Base-by-base conservation (phyloP, 1,140 invertebrate species). In the Drosophila arizonae region DNA sequence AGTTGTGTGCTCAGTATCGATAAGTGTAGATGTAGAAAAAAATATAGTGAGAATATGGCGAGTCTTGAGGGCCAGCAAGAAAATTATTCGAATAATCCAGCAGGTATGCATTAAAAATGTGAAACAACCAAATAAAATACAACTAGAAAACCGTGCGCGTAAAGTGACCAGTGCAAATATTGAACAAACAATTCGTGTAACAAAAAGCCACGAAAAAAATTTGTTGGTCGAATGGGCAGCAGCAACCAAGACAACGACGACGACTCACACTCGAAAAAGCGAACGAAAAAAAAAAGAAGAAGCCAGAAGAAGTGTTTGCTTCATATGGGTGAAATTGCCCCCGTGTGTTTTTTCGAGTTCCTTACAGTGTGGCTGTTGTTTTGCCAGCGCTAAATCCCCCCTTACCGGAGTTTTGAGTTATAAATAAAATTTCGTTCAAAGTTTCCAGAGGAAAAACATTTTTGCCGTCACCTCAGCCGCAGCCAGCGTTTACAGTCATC, bases 1-100 rank as follows among this genome's bases (percentile, higher is more conserved):
- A 71, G 68, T 71, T 71, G 52, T 64, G 46, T 56, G 52, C 52
- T 65, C 61, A 36, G 52, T 71, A 65, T 71, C 68, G 68, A 71
- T 72, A 68, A 61, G 63, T 68, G 70, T 72, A 72, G 70, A 72
- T 72, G 70, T 68, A 72, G 70, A 72, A 72, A 76, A 76, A 65
- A 67, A 77, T 71, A 80, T 78, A 85, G 65, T 73, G 75, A 79
- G 88, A 90, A 91, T 89, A 91, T 91, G 90, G 90, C 90, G 90
- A 91, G 90, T 90, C 79, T 91, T 85, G 90, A 87, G 88, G 90
- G 87, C 79, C 90, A 84, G 75, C 82, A 91, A 86, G 79, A 90
- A 91, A 90, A 90, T 91, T 90, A 79, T 86, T 80, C 90, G 79
- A 90, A 90, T 84, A 81, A 89, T 76, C 77, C 74, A 87, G 74